Evolutionary conservation across 2,888 invertebrate genomes (phyloP).

Genomic region (Cyrtodaria siliqua): DNA sequence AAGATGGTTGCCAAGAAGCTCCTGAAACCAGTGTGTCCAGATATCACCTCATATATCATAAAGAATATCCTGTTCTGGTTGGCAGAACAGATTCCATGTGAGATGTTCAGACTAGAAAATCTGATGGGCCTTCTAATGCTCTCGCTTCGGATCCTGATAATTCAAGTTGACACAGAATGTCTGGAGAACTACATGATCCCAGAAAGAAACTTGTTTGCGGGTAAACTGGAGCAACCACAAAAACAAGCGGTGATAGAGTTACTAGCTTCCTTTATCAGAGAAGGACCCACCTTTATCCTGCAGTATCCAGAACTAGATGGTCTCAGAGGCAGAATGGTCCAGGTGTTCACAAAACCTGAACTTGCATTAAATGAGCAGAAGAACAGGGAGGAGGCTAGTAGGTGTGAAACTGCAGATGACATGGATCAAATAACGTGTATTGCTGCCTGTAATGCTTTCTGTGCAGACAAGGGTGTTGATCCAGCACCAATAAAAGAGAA

Average conservation of each 20-base stretch:
- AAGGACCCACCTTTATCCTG: no score
- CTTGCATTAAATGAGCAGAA: no score
- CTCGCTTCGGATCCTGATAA: neutral
- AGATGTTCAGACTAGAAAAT: neutral
- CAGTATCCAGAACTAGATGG: no score
- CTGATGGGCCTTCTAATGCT: constrained; percentile 18
- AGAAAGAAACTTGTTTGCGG: constrained; percentile 13
- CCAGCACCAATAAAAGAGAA: no score
- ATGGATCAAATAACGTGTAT: no score
- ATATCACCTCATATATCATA: constrained; percentile 26
- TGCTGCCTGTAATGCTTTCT: no score
- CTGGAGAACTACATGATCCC: constrained; percentile 30
- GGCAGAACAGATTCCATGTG: neutral
- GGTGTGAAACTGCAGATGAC: no score
- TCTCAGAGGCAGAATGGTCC: no score
- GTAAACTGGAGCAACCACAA: constrained; percentile 7
- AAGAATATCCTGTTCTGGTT: constrained; percentile 31
- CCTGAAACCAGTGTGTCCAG: neutral
- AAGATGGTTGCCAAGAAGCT: constrained; percentile 15
- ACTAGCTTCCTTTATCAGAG: no score
- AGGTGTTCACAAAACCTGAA: no score
- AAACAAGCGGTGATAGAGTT: neutral
- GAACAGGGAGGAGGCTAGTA: no score
- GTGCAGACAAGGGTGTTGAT: no score
- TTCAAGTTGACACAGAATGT: neutral